phyloP scores from a whole-genome alignment of 2,888 invertebrate species.

The Thalpophila matura region DNA sequence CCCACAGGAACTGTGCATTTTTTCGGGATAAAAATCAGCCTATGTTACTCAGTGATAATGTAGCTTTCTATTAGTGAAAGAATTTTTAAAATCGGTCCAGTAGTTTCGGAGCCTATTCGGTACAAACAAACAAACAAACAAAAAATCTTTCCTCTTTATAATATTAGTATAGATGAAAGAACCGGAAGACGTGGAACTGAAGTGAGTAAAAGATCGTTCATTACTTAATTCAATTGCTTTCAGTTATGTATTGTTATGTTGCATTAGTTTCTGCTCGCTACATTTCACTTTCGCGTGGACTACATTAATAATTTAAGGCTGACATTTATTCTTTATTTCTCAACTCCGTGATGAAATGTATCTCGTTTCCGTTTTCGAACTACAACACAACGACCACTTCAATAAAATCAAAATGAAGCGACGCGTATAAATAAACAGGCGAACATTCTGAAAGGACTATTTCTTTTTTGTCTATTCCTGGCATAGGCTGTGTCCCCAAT shows the following conservation, averaged over 20 bases:
- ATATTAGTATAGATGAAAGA: no score
- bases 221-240: conserved; percentile 18
- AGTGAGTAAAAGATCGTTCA: conserved; percentile 9
- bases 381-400: conserved; percentile 27
- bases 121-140: no score
- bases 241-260: conserved; percentile 34
- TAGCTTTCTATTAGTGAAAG: no score
- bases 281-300: conserved; percentile 41
- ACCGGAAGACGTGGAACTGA: conserved; percentile 6
- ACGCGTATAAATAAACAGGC: conserved; percentile 44
- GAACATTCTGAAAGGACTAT: conserved; percentile 30
- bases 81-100: no score
- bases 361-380: conserved; percentile 36
- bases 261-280: conserved; percentile 18
- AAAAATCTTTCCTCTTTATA: no score
- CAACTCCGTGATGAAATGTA: conserved; percentile 20
- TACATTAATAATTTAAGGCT: conserved; percentile 14
- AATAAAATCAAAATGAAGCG: conserved; percentile 46
- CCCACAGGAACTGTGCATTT: no score
- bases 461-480: conserved; percentile 38
- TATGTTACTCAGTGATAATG: no score
- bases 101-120: no score
- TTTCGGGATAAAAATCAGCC: no score
- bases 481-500: no score
- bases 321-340: conserved; percentile 28